Evolutionary conservation across 2,888 invertebrate genomes (phyloP).

Genomic region (Sturmia bella): DNA sequence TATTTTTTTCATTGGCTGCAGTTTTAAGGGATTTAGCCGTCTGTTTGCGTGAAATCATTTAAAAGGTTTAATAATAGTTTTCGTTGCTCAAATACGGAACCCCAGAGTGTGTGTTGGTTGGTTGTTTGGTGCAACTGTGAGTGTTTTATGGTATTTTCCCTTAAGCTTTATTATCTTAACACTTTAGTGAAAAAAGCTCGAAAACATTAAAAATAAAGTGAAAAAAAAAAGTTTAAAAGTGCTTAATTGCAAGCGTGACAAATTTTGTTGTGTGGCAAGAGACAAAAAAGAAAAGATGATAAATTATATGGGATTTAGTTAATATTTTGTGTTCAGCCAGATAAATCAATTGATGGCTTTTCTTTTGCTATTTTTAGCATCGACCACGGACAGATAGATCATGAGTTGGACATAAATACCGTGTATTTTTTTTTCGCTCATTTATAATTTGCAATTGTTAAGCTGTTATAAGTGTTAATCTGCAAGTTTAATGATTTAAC

Average conservation of each 20-base stretch:
- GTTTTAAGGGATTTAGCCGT: slow-evolving; percentile 57
- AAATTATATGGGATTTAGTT: slow-evolving; percentile 66
- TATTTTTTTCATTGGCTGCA: slow-evolving; percentile 44
- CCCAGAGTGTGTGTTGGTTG: not conserved
- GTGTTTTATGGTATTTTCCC: slow-evolving; percentile 1
- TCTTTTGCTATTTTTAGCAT: slow-evolving; percentile 1
- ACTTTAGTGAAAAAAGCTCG: slow-evolving; percentile 42
- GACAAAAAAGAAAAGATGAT: slow-evolving; percentile 49
- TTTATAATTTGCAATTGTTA: slow-evolving; percentile 7
- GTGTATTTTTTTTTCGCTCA: too few species aligned
- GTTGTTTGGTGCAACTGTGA: not conserved
- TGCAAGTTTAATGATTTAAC: slow-evolving; percentile 1
- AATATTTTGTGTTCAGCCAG: slow-evolving; percentile 43
- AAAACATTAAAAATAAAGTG: slow-evolving; percentile 3
- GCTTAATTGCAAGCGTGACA: slow-evolving; percentile 69
- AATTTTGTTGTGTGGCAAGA: slow-evolving; percentile 48
- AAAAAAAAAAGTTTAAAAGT: slow-evolving; percentile 33
- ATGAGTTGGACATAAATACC: too few species aligned
- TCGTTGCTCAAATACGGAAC: slow-evolving; percentile 6
- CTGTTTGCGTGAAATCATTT: slow-evolving; percentile 67
- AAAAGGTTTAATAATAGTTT: slow-evolving; percentile 63
- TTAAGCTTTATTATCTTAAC: slow-evolving; percentile 67
- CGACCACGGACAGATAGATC: not conserved
- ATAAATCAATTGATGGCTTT: slow-evolving; percentile 50
- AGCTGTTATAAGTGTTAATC: slow-evolving; percentile 2